These are phyloP conservation scores for Polypterus bichir DNA, from an alignment of 2,113 vertebrate species.

Conservation along the genomic window DNA sequence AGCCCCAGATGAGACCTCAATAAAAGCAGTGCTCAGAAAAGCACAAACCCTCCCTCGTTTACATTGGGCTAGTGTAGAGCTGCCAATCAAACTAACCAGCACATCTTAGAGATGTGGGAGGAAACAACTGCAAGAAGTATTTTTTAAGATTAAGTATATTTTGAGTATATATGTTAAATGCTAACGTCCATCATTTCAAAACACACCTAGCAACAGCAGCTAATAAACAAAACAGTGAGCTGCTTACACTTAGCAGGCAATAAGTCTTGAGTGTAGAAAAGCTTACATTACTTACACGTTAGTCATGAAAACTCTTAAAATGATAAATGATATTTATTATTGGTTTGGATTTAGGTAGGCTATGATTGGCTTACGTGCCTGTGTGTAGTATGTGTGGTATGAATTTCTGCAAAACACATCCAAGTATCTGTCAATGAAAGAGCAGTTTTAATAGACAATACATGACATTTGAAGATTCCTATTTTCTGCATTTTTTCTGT, in stretches of 20 bases:
- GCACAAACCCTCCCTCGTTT: too few species aligned
- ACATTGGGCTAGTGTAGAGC: too few species aligned
- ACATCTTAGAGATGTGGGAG: too few species aligned
- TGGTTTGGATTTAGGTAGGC: background rate
- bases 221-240: background rate
- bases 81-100: too few species aligned
- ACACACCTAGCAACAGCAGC: constrained; percentile 2
- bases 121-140: too few species aligned
- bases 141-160: too few species aligned
- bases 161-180: too few species aligned
- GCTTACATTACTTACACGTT: background rate
- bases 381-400: background rate
- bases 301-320: background rate
- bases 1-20: too few species aligned
- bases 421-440: constrained; percentile 1
- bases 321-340: constrained; percentile 1
- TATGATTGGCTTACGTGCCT: background rate
- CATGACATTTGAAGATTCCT: too few species aligned
- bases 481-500: too few species aligned
- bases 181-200: background rate
- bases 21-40: too few species aligned
- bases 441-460: too few species aligned
- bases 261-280: background rate
- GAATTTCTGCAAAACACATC: background rate
- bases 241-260: background rate